Evolutionary conservation across 2,797 vertebrate genomes (phyloP), one percentile per base, ranked within the genome.

Genomic region (Phrynocephalus vlangalii): DNA sequence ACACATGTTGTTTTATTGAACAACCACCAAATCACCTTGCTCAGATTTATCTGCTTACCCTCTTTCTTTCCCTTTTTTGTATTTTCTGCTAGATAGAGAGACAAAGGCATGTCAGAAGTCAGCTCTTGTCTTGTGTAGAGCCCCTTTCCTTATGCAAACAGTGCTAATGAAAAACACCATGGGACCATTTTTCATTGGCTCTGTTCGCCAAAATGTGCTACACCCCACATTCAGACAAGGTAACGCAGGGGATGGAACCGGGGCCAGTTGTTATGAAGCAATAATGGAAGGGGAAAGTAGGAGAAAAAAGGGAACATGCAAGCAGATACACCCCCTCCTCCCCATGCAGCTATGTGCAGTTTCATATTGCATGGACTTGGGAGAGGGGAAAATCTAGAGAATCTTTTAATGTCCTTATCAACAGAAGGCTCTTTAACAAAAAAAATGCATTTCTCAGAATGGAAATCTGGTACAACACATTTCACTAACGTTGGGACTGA

Each of bases 351-450:
- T 48, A 30, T 48, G 30, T 89, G 75, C 50, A 83, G 63, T 30
- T 90, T 88, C 26, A 78, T 91, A 89, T 66, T 77, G n/a, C 79
- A 83, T 4, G 9, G 72, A 56, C 3, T 44, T 86, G 15, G n/a
- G 33, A 63, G 6, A 38, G 18, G 5, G 18, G 33, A 88, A 78
- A 84, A 56, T 10, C 22, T 70, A 20, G 68, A 2, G 1, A 84
- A 26, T 9, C 28, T n/a, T 8, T 90, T 88, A 79, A 84, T 8
- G 86, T n/a, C 24, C 33, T 90, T 87, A 26, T 18, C 50, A 82
- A 6, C 38, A 38, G 63, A 76, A 75, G 8, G 30, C 38, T 28
- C 50, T 20, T 83, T 56, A 52, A 20, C 26, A 38, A 1, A 24
- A 44, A 44, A 44, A n/a, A n/a, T 5, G 79, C 3, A 75, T 70